Conservation (phyloP, 2,797 vertebrate species). For the Tadarida brasiliensis region DNA sequence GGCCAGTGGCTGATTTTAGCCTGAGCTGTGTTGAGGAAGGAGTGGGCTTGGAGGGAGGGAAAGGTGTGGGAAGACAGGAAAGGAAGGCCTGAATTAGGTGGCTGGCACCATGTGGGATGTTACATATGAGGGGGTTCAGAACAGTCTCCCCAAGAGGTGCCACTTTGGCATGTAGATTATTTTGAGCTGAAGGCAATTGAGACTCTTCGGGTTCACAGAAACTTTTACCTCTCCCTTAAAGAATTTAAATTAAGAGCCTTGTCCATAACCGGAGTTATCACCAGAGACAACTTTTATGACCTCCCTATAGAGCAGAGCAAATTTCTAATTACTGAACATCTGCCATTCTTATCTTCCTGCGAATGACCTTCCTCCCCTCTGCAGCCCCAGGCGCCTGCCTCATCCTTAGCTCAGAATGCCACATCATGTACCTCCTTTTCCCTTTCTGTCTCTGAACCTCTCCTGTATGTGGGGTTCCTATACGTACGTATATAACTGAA, state of each 20-base stretch:
- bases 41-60: background rate
- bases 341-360: background rate
- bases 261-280: background rate
- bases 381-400: background rate
- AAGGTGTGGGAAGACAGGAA: background rate
- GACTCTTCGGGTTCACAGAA: background rate
- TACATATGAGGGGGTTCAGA: background rate
- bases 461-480: background rate
- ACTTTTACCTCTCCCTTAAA: background rate
- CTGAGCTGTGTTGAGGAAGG: conserved; percentile 1
- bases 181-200: background rate
- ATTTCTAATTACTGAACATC: background rate
- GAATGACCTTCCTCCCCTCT: background rate
- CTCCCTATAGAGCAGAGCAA: background rate
- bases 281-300: background rate
- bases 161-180: background rate
- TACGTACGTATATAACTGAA: background rate
- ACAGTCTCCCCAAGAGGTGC: background rate
- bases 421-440: background rate
- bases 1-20: conserved; percentile 7
- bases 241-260: background rate
- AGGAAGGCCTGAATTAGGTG: background rate
- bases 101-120: background rate
- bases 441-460: background rate
- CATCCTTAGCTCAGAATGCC: background rate